Evolutionary conservation across 2,113 vertebrate species (phyloP).

Genomic region (Recurvirostra avosetta): DNA sequence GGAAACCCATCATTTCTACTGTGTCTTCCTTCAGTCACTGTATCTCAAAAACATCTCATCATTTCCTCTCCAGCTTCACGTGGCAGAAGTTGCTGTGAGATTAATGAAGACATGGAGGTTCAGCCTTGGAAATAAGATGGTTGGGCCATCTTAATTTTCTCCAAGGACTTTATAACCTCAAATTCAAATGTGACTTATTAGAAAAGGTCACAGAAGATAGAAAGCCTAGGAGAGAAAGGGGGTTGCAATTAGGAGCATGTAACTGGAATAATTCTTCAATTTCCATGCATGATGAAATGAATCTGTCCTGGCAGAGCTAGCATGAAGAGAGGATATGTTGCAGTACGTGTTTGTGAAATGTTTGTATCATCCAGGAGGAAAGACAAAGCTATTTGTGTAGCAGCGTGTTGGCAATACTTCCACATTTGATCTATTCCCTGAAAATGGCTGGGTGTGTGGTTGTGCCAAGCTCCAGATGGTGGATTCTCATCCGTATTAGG

Average conservation of each 20-base stretch:
- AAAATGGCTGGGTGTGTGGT: neutral
- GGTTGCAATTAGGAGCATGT: slow-evolving; percentile 31
- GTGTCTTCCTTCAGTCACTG: fast-evolving
- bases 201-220: slow-evolving; percentile 12
- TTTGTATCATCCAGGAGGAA: neutral
- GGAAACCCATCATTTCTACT: neutral
- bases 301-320: neutral
- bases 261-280: slow-evolving; percentile 53
- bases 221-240: neutral
- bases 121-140: neutral
- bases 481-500: neutral
- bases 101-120: neutral
- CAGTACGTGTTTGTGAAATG: neutral
- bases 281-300: slow-evolving; percentile 48
- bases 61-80: neutral
- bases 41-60: neutral
- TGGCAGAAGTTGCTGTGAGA: neutral
- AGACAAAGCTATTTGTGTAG: neutral
- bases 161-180: neutral
- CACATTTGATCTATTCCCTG: neutral
- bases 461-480: neutral
- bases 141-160: neutral
- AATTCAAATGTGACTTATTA: neutral
- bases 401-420: neutral
- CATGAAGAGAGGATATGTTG: neutral